A percentile compares a stretch with the other conserved stretches of the same genome.
These are phyloP conservation scores for Hydrophis major DNA, from an alignment of 2,797 vertebrate genomes.

Conservation along the genomic window DNA sequence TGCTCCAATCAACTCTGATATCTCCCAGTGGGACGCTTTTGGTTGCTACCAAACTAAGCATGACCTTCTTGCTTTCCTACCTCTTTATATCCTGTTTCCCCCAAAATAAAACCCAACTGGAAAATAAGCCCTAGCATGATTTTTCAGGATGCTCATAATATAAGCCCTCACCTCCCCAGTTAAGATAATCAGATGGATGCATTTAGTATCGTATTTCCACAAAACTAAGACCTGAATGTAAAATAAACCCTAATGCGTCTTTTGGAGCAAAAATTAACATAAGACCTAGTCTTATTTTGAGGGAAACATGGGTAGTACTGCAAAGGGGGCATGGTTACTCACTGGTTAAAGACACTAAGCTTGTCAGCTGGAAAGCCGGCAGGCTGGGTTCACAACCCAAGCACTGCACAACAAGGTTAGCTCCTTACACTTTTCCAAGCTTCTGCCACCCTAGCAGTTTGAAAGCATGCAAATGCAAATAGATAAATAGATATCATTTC, in stretches of 20 bases:
- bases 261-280: too few species aligned
- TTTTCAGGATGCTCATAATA: too few species aligned
- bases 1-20: neutral
- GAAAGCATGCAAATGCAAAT: neutral
- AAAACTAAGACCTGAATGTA: too few species aligned
- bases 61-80: neutral
- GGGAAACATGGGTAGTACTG: too few species aligned
- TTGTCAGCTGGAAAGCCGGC: neutral
- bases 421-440: too few species aligned
- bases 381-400: neutral
- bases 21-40: neutral
- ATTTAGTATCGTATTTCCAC: too few species aligned
- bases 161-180: too few species aligned
- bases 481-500: neutral
- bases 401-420: neutral
- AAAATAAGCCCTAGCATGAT: too few species aligned
- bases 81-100: neutral
- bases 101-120: too few species aligned
- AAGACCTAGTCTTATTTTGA: too few species aligned
- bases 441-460: neutral
- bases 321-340: neutral
- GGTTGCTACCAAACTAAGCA: neutral
- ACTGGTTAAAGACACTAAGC: neutral
- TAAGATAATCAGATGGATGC: too few species aligned
- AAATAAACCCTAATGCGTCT: too few species aligned